These are phyloP conservation scores for Agrochola circellaris DNA, from an alignment of 2,888 invertebrate genomes.

Conservation along the genomic window DNA sequence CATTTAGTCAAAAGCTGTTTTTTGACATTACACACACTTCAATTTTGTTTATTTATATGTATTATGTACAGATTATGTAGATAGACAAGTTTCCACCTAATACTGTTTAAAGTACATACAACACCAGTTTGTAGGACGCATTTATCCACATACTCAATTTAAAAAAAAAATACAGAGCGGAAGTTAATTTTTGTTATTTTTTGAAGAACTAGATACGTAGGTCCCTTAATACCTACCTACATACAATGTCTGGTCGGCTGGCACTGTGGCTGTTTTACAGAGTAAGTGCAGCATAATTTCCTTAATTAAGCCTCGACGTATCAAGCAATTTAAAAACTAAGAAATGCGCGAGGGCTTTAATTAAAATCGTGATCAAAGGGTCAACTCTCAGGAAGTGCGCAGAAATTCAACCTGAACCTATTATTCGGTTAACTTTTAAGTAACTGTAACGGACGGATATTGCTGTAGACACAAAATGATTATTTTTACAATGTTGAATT, in stretches of 20 bases:
- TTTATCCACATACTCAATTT: background rate
- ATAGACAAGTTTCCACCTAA: background rate
- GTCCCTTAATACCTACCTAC: background rate
- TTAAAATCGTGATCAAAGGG: conserved; percentile 75
- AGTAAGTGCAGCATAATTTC: conserved; percentile 70
- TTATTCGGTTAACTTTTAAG: conserved; percentile 29
- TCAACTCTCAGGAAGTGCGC: conserved; percentile 50
- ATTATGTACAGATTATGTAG: background rate
- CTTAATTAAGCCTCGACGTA: conserved; percentile 74
- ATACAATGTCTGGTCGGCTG: conserved; percentile 27
- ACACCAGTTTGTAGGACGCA: background rate
- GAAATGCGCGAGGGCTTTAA: conserved; percentile 75
- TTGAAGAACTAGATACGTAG: background rate
- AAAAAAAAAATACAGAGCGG: background rate
- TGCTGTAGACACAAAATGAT: conserved; percentile 10
- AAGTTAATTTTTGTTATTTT: no score
- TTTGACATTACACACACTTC: no score
- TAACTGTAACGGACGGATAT: conserved; percentile 21
- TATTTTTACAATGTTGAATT: conserved; percentile 8
- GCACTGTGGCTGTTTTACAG: conserved; percentile 42
- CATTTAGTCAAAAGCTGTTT: no score
- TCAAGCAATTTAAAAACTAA: conserved; percentile 75
- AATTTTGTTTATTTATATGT: no score
- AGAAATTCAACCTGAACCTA: conserved; percentile 46
- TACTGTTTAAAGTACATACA: background rate